Conservation (phyloP, 1,140 invertebrate genomes). For the Episyrphus balteatus region DNA sequence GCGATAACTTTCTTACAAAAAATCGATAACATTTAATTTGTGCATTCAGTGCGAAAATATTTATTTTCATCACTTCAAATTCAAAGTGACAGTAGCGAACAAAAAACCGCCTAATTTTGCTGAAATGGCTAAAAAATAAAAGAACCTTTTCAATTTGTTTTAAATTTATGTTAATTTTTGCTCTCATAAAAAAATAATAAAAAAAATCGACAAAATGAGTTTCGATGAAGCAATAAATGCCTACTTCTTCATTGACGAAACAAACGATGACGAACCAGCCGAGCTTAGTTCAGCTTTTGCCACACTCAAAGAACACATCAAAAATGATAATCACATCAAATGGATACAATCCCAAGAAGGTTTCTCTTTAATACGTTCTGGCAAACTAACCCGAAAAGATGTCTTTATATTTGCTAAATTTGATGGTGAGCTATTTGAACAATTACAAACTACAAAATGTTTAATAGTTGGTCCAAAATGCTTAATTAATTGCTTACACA, state of each 20-base stretch:
- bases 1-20: not conserved
- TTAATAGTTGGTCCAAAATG: constrained; percentile 69
- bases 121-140: too few species aligned
- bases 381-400: constrained; percentile 53
- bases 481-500: constrained; percentile 59
- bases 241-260: constrained; percentile 21
- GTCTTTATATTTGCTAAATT: constrained; percentile 65
- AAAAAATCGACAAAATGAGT: constrained; percentile 12
- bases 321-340: constrained; percentile 21
- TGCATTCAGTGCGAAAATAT: not conserved
- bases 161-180: too few species aligned
- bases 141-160: too few species aligned
- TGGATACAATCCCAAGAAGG: constrained; percentile 26
- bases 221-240: constrained; percentile 28
- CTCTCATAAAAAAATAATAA: too few species aligned
- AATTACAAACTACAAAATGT: constrained; percentile 51
- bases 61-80: too few species aligned
- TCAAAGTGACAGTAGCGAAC: too few species aligned
- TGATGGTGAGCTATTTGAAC: constrained; percentile 54
- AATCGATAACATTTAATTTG: constrained; percentile 2
- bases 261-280: constrained; percentile 11
- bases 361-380: constrained; percentile 22
- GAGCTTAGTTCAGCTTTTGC: constrained; percentile 11
- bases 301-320: constrained; percentile 17
- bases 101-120: too few species aligned